phyloP scores from a whole-genome alignment of 2,888 invertebrate species.

The Epicampocera succincta region DNA sequence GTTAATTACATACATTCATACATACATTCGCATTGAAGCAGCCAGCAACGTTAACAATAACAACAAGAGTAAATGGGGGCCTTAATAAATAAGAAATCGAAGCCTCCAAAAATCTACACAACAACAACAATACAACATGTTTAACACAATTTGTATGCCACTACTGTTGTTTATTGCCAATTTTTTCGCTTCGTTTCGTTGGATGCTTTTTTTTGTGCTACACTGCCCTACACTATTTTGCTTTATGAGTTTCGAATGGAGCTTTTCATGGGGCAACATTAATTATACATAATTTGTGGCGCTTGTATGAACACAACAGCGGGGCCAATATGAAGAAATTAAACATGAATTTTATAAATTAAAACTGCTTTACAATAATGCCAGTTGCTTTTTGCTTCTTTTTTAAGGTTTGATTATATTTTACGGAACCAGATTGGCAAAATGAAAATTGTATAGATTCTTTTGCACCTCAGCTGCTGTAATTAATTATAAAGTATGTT shows the following conservation, averaged over 20 bases:
- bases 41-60: constrained; percentile 24
- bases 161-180: constrained; percentile 46
- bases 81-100: constrained; percentile 26
- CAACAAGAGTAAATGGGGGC: constrained; percentile 22
- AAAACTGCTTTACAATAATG: constrained; percentile 27
- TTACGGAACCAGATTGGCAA: constrained; percentile 35
- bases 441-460: constrained; percentile 46
- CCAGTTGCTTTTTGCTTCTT: too few relatives aligned
- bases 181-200: background rate
- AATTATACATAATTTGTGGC: constrained; percentile 70
- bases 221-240: background rate
- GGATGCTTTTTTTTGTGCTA: background rate
- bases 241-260: background rate
- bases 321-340: constrained; percentile 52
- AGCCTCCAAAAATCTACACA: constrained; percentile 22
- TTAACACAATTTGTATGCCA: constrained; percentile 43
- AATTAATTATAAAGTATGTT: constrained; percentile 49
- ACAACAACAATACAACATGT: constrained; percentile 43
- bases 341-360: constrained; percentile 60
- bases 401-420: constrained; percentile 29
- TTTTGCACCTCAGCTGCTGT: constrained; percentile 54
- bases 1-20: constrained; percentile 69
- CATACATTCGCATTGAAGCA: constrained; percentile 47
- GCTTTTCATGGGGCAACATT: constrained; percentile 58
- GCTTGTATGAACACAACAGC: constrained; percentile 57